phyloP scores from a whole-genome alignment of 64 coral and sea anemone species.

The Orbicella faveolata region DNA sequence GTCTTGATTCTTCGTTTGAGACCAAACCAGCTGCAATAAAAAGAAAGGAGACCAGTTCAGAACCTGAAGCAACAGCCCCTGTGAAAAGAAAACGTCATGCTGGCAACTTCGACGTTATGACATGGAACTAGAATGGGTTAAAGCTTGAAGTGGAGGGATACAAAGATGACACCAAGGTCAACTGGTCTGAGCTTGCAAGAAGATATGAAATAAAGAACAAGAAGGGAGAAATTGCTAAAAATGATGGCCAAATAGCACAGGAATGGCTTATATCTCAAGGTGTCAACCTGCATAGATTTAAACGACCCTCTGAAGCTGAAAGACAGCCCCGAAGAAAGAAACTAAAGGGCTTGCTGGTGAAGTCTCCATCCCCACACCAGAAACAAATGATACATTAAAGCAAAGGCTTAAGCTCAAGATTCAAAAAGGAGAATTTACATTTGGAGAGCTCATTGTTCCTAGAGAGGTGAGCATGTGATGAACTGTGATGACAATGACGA shows the following conservation, averaged over 20 bases:
- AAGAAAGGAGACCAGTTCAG: not conserved
- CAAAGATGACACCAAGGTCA: constrained; percentile 22
- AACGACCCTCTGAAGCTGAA: not conserved
- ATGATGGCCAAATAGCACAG: constrained; percentile 38
- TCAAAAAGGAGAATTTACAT: constrained; percentile 13
- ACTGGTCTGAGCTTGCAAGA: constrained; percentile 31
- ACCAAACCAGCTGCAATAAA: not conserved
- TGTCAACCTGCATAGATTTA: constrained; percentile 7
- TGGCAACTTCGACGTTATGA: constrained; percentile 26
- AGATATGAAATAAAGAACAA: constrained; percentile 17
- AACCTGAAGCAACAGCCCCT: not conserved
- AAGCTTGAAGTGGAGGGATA: constrained; percentile 38
- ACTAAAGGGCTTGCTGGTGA: constrained; percentile 31
- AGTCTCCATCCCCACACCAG: not conserved
- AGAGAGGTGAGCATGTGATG: not conserved
- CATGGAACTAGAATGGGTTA: constrained; percentile 43
- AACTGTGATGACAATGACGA: no score
- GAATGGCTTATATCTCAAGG: constrained; percentile 13
- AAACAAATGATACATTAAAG: constrained; percentile 12
- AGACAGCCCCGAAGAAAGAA: constrained; percentile 35
- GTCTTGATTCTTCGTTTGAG: constrained; percentile 8
- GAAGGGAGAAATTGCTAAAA: constrained; percentile 32
- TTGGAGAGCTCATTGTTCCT: constrained; percentile 35
- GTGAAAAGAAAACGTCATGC: constrained; percentile 22
- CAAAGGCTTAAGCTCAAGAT: not conserved